A percentile compares a stretch with the other conserved stretches of the same genome.
These are phyloP conservation scores for Falcunculus frontatus DNA, from an alignment of 2,113 vertebrate species.

Conservation along the genomic window DNA sequence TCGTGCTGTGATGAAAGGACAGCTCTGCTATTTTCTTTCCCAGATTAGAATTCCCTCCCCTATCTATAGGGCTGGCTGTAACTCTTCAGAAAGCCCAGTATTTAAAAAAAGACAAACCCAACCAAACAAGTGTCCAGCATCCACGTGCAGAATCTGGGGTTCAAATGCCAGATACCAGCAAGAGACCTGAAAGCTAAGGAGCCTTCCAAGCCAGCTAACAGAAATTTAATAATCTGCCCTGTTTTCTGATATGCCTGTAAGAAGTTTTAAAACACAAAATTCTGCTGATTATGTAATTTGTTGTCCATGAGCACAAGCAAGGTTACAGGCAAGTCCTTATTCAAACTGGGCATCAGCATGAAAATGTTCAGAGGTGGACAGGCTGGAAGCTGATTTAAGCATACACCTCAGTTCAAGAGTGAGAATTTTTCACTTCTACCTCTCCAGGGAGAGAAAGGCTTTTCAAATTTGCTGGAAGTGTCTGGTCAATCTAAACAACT, in stretches of 20 bases:
- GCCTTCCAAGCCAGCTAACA: background rate
- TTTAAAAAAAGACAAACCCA: background rate
- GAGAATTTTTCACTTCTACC: background rate
- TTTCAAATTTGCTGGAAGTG: background rate
- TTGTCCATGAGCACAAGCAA: background rate
- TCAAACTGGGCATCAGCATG: background rate
- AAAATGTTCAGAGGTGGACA: background rate
- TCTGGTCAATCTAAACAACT: background rate
- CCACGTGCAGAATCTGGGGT: background rate
- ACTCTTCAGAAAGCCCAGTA: background rate
- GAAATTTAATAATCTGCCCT: background rate
- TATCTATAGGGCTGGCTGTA: background rate
- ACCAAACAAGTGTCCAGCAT: background rate
- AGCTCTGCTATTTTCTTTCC: background rate
- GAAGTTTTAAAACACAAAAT: background rate
- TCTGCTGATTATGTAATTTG: background rate
- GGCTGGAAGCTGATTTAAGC: background rate
- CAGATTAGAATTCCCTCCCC: background rate
- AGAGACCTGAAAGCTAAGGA: background rate
- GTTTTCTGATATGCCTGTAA: background rate
- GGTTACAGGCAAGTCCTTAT: background rate
- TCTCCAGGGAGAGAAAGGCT: background rate
- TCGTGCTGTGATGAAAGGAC: slow-evolving; percentile 82
- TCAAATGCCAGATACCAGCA: background rate
- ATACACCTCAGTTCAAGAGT: background rate